Base-by-base conservation (phyloP, 2,797 vertebrate species). In the Gymnopithys bicolor region DNA sequence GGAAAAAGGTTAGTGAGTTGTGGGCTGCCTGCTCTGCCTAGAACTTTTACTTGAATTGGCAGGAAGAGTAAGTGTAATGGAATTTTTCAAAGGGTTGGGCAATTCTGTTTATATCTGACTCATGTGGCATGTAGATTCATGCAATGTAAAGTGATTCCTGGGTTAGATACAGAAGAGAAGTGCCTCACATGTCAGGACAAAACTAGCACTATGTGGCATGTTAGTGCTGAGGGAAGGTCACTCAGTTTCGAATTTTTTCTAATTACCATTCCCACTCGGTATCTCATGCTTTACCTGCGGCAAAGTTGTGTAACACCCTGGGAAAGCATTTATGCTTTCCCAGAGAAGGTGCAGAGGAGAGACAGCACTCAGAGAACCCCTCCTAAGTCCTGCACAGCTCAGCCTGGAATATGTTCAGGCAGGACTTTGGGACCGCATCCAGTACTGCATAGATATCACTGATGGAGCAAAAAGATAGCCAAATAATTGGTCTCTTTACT, bases 81-180 rank as follows among this genome's bases (percentile, higher is more conserved):
- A 97, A 96, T 97, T 96, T 95, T 96, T 93, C 77, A 64, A 73
- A 81, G 87, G 90, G 94, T 93, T 94, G 88, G 93, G 91, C 87
- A 91, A 80, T 63, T 94, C 80, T 93, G 93, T 95, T 92, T 95
- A 58, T 90, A 88, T 95, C 85, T 97, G 93, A 96, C 96, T 97
- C 94, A 96, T 0, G 1, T 13, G 93, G 87, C 96, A 32, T 94
- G 97, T 92, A 90, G 78, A 59, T 93, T 97, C 96, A 96, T 96
- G 96, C 96, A 96, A 93, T 30, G 13, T 87, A 88, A 95, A 95
- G 94, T 4, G 63, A 93, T 92, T 92, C 51, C 81, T 94, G 88
- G 93, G 79, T 74, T 76, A 96, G 86, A 94, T 92, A 96, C 70
- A 92, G 89, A 94, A 77, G 83, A 93, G 91, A 92, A 82, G 89